Evolutionary conservation across 1,140 invertebrate species (phyloP), one percentile per base, ranked within the genome.

Genomic region (Drosophila lacertosa): DNA sequence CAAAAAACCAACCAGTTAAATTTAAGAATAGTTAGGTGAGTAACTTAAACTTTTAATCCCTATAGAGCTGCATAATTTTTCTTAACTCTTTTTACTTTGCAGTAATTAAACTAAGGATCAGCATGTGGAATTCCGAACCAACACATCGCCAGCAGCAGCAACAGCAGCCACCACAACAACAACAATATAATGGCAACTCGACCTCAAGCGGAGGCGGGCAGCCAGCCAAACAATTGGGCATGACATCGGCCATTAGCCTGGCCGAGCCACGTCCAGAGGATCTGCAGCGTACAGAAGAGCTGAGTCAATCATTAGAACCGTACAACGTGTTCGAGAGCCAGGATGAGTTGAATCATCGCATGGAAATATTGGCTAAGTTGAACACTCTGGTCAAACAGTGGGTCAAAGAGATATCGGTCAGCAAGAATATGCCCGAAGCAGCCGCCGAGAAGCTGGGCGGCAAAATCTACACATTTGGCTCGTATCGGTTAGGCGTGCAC

Each of bases 401-500:
- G 98, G 98, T 99, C 57, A 94, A 94, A 86, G 96, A 98, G 75
- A 94, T 98, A 10, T 98, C 97, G 70, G 92, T 98, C 48, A 93
- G 95, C 76, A 97, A 97, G 91, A 97, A 97, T 90, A 97, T 99
- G 95, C 97, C 97, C 4, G 93, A 94, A 70, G 95, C 94, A 83
- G 94, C 97, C 0, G 96, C 97, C 5, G 96, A 97, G 65, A 94
- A 95, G 88, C 95, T 99, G 70, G 98, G 98, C 45, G 99, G 99
- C 3, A 99, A 99, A 93, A 98, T 99, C 63, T 99, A 98, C 88
- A 99, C 99, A 22, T 99, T 99, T 93, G 99, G 99, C 45, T 99
- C 99, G 50, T 99, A 96, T 83, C 93, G 96, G 70, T 92, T 96
- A 73, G 96, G 96, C 59, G 95, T 99, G n/a, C 98, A 99, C 92